Conservation (phyloP, 2,113 vertebrate species). For the Mesitornis unicolor region DNA sequence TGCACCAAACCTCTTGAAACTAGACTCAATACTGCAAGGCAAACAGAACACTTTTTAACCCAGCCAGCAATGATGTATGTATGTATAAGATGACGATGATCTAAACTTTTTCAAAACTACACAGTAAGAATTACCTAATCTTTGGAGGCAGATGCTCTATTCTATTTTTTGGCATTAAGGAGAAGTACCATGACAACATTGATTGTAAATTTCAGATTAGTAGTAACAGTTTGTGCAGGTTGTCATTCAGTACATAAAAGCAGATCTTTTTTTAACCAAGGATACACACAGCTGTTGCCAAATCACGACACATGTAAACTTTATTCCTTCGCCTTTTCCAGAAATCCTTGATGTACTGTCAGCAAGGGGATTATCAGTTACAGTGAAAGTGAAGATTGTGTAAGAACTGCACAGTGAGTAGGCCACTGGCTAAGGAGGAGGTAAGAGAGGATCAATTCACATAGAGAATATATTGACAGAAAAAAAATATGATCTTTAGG, state of each 20-base stretch:
- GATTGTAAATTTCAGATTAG: not conserved
- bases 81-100: not conserved
- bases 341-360: not conserved
- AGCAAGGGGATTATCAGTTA: not conserved
- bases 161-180: not conserved
- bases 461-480: not conserved
- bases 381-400: not conserved
- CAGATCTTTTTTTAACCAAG: not conserved
- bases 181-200: not conserved
- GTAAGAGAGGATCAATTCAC: not conserved
- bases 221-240: not conserved
- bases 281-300: not conserved
- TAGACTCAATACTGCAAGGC: not conserved
- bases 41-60: not conserved
- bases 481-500: not conserved
- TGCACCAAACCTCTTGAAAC: not conserved
- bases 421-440: not conserved
- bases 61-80: not conserved
- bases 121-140: not conserved
- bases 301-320: not conserved
- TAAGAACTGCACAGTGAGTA: not conserved
- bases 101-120: not conserved
- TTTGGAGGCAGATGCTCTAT: not conserved
- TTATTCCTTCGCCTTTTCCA: not conserved
- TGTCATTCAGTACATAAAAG: not conserved